Percentiles rank a stretch among this genome's conserved stretches.
These are phyloP conservation scores for Spodoptera littoralis DNA, from an alignment of 2,888 invertebrate genomes.

Conservation along the genomic window DNA sequence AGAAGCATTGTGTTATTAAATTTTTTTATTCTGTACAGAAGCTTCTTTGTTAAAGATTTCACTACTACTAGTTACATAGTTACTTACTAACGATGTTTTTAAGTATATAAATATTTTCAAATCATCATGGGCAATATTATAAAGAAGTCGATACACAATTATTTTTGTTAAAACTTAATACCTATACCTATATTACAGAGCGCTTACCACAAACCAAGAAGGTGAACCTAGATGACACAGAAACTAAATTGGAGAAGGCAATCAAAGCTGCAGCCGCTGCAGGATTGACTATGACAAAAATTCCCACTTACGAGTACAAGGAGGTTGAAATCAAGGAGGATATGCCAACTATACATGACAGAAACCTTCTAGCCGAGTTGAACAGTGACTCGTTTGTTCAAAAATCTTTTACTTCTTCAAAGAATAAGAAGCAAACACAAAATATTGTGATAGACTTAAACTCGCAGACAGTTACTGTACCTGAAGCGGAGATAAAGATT, in stretches of 20 bases:
- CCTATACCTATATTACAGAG: constrained; percentile 62
- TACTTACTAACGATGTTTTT: neutral
- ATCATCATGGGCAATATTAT: too few species aligned
- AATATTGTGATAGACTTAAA: constrained; percentile 93
- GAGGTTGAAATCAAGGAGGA: constrained; percentile 84
- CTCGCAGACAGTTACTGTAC: constrained; percentile 91
- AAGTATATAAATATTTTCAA: neutral
- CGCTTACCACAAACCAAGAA: constrained; percentile 61
- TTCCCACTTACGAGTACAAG: constrained; percentile 85
- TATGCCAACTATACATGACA: constrained; percentile 87
- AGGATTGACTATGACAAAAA: constrained; percentile 85
- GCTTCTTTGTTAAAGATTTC: too few species aligned
- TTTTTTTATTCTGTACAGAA: too few species aligned
- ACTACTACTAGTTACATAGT: too few species aligned
- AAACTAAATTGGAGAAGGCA: constrained; percentile 82
- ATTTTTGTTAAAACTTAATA: constrained; percentile 22
- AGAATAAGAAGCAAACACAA: constrained; percentile 90
- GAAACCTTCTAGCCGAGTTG: constrained; percentile 90
- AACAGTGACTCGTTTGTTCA: constrained; percentile 92
- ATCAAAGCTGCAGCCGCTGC: constrained; percentile 86
- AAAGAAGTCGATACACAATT: too few species aligned
- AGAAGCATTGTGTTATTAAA: neutral
- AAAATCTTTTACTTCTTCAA: constrained; percentile 88
- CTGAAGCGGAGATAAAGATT: constrained; percentile 85
- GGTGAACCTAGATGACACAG: constrained; percentile 79